A percentile compares a stretch with the other conserved stretches of the same genome.
Conservation (phyloP, 2,113 vertebrate genomes). For the Muntiacus muntjak region DNA sequence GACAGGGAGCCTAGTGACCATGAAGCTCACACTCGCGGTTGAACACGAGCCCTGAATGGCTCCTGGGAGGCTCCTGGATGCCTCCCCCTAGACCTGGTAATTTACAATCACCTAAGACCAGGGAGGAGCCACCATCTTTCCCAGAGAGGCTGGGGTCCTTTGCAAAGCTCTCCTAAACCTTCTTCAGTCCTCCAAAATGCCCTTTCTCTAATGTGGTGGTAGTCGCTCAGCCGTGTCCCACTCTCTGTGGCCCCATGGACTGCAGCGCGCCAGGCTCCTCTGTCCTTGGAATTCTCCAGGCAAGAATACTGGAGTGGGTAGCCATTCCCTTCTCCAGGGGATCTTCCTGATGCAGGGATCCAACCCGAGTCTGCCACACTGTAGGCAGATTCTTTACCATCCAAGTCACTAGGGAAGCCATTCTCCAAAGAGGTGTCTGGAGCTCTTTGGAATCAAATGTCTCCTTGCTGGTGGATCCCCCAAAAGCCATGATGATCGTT, state of each 20-base stretch:
- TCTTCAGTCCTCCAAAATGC: not conserved
- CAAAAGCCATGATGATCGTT: fast-evolving
- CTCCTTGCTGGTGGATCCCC: not conserved
- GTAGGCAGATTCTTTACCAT: not conserved
- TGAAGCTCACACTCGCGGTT: not conserved
- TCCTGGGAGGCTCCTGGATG: too few relatives aligned
- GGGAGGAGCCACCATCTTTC: fast-evolving
- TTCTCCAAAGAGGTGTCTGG: not conserved
- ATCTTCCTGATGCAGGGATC: not conserved
- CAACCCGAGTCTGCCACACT: not conserved
- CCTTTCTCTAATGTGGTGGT: not conserved
- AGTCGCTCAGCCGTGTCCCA: not conserved
- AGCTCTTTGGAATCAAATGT: not conserved
- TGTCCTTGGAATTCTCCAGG: not conserved
- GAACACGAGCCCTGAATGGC: not conserved
- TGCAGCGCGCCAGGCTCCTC: not conserved
- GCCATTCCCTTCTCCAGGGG: not conserved
- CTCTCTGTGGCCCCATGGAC: not conserved
- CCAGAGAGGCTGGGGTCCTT: not conserved
- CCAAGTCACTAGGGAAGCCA: not conserved
- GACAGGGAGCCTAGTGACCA: not conserved
- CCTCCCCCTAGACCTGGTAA: not conserved
- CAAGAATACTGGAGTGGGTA: not conserved
- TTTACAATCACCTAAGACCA: fast-evolving
- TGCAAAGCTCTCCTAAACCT: not conserved